These are phyloP conservation scores for Podarcis lilfordi DNA, from an alignment of 2,797 vertebrate species.

Conservation along the genomic window DNA sequence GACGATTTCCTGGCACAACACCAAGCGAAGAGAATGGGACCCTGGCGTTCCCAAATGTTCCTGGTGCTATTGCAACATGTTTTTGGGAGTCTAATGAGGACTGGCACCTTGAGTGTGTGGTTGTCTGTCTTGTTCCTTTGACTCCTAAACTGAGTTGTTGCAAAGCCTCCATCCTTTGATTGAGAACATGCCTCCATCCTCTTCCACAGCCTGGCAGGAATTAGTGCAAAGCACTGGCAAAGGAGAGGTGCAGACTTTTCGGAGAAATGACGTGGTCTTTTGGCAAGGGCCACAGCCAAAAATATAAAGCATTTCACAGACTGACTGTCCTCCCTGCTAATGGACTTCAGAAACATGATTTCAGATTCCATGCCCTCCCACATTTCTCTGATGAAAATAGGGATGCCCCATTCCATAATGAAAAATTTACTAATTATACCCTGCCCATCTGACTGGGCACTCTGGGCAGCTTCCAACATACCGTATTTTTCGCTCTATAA, in stretches of 20 bases:
- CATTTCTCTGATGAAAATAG: too few species aligned
- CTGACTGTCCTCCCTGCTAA: conserved; percentile 32
- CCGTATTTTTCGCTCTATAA: too few species aligned
- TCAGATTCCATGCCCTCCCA: not conserved
- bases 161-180: not conserved
- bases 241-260: not conserved
- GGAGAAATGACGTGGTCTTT: conserved; percentile 14
- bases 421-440: too few species aligned
- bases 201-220: conserved; percentile 2
- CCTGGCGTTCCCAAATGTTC: not conserved
- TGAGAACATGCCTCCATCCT: conserved; percentile 21
- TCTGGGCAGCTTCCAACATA: too few species aligned
- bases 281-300: conserved; percentile 34
- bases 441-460: too few species aligned
- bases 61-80: not conserved
- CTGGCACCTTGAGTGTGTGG: not conserved
- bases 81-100: not conserved
- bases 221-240: not conserved
- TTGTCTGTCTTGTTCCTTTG: not conserved
- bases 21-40: not conserved
- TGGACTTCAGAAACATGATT: conserved; percentile 17
- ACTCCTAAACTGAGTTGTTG: not conserved
- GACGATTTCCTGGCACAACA: not conserved
- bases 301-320: conserved; percentile 50
- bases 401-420: too few species aligned